Base-by-base conservation (phyloP, 1,140 invertebrate species). In the Micrasema longulum region DNA sequence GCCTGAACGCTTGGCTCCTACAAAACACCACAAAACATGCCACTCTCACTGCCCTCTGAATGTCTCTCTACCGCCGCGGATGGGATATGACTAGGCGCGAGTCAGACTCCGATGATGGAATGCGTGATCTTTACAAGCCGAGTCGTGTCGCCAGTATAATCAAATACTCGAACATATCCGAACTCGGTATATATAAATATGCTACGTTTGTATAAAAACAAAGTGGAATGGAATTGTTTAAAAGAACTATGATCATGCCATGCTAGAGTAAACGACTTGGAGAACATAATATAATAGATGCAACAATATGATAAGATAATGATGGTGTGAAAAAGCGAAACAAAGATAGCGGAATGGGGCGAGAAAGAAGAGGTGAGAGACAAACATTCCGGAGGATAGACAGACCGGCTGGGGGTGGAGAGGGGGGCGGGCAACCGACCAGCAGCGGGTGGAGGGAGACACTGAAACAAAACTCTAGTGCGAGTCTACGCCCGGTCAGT, bases 401-500 rank as follows among this genome's bases (percentile, higher is more conserved):
- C 35, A 68, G 50, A 65, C 63, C 68, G 67, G 62, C 68, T 65
- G 66, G 73, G 36, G 66, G 67, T 63, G 63, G 63, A 50, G 73
- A 52, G 43, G 64, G 66, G 50, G 73, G 43, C 50, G 72, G 73
- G 69, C 73, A 71, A 75, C 73, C 73, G 71, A 75, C 69, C 73
- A 71, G 71, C 60, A 10, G 70, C 73, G 63, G 81, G 80, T 79
- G 80, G 79, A 80, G 80, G 83, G 80, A 77, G 77, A 82, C 83
- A 84, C 84, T 85, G 84, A 84, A 84, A 84, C 82, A 84, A 82
- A 85, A 80, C 81, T 84, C 83, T 85, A 84, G 81, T n/a, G 26
- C 2, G 26, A 4, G 26, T 2, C 26, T 31, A 31, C 26, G 7
- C 26, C 26, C 26, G 26, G 3, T 10, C 12, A 65, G n/a, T n/a